Evolutionary conservation across 2,113 vertebrate genomes (phyloP).

Genomic region (Glaucomys volans): DNA sequence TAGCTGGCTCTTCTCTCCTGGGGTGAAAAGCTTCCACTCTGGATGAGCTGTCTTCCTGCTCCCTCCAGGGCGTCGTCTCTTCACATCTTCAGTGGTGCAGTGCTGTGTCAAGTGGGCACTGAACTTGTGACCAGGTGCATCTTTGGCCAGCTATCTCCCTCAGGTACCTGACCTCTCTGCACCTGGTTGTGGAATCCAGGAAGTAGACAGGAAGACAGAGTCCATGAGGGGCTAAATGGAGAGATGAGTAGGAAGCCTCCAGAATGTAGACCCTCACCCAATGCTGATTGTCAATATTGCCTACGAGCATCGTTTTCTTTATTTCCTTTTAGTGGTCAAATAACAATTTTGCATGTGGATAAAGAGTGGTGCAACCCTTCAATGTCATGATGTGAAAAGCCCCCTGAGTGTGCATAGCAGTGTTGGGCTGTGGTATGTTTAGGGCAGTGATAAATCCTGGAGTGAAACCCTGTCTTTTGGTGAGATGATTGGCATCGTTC

Average conservation of each 20-base stretch:
- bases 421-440: neutral
- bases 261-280: neutral
- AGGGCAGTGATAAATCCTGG: neutral
- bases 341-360: neutral
- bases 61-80: fast-evolving
- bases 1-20: neutral
- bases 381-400: too few species aligned
- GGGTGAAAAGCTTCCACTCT: neutral
- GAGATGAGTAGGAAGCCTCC: too few species aligned
- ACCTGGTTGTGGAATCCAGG: neutral
- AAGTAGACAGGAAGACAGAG: too few species aligned
- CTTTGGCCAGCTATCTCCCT: neutral
- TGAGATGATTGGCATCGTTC: neutral
- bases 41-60: too few species aligned
- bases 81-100: too few species aligned
- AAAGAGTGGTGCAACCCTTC: neutral
- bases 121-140: neutral
- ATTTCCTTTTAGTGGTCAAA: neutral
- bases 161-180: neutral
- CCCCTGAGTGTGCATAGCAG: neutral
- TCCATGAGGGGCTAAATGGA: too few species aligned
- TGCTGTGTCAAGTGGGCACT: neutral
- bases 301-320: too few species aligned
- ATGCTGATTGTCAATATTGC: neutral
- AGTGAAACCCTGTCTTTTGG: neutral